These are phyloP conservation scores for Phragmatobia fuliginosa DNA, from an alignment of 2,888 invertebrate genomes.

Conservation along the genomic window DNA sequence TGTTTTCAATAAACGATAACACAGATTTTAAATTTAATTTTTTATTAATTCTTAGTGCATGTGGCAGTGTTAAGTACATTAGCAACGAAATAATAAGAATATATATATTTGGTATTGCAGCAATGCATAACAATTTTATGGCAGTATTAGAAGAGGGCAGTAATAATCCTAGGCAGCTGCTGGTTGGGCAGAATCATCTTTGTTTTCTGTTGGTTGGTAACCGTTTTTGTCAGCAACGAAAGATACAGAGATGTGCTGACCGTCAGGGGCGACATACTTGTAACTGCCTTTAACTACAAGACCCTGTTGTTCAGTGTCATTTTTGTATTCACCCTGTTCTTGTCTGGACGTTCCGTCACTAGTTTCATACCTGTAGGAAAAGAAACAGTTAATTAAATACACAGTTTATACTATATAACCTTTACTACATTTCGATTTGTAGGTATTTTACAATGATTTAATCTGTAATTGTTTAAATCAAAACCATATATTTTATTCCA, in stretches of 20 bases:
- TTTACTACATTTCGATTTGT: not conserved
- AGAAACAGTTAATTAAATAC: not conserved
- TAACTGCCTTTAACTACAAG: conserved; percentile 88
- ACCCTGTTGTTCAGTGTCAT: conserved; percentile 88
- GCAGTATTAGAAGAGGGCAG: not conserved
- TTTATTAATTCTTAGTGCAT: conserved; percentile 51
- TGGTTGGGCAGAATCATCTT: conserved; percentile 56
- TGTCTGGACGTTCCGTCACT: conserved; percentile 89
- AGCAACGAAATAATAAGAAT: conserved; percentile 34
- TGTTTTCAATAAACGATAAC: not conserved
- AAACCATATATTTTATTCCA: not conserved
- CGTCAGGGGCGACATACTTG: conserved; percentile 88
- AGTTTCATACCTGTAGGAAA: conserved; percentile 85
- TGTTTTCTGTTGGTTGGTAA: conserved; percentile 80
- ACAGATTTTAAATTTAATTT: conserved; percentile 19
- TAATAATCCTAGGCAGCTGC: conserved; percentile 37
- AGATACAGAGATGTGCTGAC: conserved; percentile 87
- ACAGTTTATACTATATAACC: not conserved
- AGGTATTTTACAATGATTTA: too few species aligned
- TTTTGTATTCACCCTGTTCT: conserved; percentile 89
- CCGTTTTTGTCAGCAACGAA: conserved; percentile 88
- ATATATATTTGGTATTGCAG: conserved; percentile 57
- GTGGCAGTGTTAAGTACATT: conserved; percentile 44
- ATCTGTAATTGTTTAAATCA: not conserved
- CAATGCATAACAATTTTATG: conserved; percentile 24